Evolutionary conservation across 1,140 invertebrate species (phyloP).

Genomic region (Drosophila rufa): DNA sequence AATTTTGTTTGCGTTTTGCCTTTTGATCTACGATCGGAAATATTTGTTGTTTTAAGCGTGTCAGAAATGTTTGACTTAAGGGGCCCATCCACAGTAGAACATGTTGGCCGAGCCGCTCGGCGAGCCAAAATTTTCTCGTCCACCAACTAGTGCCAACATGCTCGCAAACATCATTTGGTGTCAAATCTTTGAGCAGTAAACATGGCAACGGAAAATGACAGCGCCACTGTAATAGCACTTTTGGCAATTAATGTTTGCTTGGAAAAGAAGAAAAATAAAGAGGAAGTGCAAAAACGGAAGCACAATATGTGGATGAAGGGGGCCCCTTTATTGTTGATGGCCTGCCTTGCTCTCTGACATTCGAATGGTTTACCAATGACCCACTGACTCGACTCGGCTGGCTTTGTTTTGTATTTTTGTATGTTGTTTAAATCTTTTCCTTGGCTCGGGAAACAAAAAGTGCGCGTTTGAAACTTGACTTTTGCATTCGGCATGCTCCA

Average conservation of each 20-base stretch:
- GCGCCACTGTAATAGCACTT: too few species aligned
- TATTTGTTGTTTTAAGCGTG: background rate
- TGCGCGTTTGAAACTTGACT: conserved; percentile 28
- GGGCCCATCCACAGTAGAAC: too few species aligned
- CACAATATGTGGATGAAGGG: too few species aligned
- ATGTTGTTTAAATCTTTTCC: background rate
- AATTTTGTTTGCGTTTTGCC: background rate
- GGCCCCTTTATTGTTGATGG: conserved; percentile 6
- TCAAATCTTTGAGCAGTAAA: too few species aligned
- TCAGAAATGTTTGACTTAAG: conserved; percentile 18
- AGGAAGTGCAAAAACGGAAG: too few species aligned
- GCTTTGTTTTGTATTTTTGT: background rate
- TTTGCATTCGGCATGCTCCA: conserved; percentile 60
- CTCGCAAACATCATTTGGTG: too few species aligned
- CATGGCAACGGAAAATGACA: too few species aligned
- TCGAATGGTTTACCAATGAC: conserved; percentile 40
- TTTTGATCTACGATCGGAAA: background rate
- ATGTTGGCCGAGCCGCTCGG: too few species aligned
- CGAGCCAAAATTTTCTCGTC: too few species aligned
- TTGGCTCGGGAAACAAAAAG: background rate
- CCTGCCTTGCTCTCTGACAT: conserved; percentile 34
- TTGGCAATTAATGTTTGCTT: too few species aligned
- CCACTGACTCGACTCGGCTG: conserved; percentile 27
- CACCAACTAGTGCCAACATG: too few species aligned
- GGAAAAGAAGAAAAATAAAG: too few species aligned